Base-by-base conservation (phyloP, 2,113 vertebrate genomes). In the Anthoscopus minutus region DNA sequence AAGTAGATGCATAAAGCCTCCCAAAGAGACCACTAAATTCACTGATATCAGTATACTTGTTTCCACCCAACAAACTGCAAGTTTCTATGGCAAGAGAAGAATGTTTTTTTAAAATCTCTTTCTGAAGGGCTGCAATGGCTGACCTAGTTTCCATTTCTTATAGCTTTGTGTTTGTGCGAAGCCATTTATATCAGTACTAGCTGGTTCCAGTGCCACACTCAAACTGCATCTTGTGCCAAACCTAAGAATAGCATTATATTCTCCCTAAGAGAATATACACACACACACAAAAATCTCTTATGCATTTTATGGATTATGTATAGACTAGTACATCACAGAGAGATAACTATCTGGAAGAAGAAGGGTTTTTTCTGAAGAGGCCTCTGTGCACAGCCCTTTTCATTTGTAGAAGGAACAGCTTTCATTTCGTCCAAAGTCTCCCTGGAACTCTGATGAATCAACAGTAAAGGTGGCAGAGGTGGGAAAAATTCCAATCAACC, bases 391-490 rank as follows among this genome's bases (percentile, higher is more conserved):
- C 30, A 83, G 30, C 3, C 56, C 7, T 92, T 65, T 69, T 45
- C 33, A 81, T 70, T 54, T 2, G 1, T 8, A 89, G 30, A 17
- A 84, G 21, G 28, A 91, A 58, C 13, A 89, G 24, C 11, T 87
- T 89, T 78, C 7, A 15, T 54, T 61, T 88, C 71, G 17, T 92
- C 35, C 45, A 44, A 4, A 47, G 6, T n/a, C n/a, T 48, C 44
- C 38, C 42, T 62, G 19, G 10, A 86, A 53, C 4, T n/a, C 33
- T 10, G 11, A 37, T 3, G 21, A 71, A 92, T 27, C 25, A 65
- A n/a, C 0, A 2, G 24, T 9, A 5, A 10, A 33, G 13, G 12
- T 11, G 22, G 25, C 6, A 70, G 7, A 47, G 50, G 5, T 9
- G 16, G 18, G 21, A 30, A 86, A 28, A 88, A 48, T 8, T 79